phyloP scores from a whole-genome alignment of 1,140 invertebrate genomes.

The Linepithema humile region DNA sequence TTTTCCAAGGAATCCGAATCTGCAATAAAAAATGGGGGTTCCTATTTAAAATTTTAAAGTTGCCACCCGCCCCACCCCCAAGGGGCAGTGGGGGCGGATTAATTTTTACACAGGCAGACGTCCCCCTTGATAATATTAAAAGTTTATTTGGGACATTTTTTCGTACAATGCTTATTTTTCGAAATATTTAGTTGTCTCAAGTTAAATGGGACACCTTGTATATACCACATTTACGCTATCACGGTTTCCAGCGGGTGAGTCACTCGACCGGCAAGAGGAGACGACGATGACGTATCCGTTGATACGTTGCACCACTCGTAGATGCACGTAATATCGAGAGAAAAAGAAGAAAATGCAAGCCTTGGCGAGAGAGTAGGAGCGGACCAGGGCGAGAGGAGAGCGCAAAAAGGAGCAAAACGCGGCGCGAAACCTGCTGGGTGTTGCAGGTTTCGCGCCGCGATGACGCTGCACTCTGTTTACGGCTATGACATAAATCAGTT shows the following conservation, averaged over 20 bases:
- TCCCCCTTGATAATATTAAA: too few relatives aligned
- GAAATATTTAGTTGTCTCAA: too few relatives aligned
- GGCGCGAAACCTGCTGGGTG: slow-evolving; percentile 43
- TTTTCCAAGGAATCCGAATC: too few relatives aligned
- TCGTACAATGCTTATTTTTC: too few relatives aligned
- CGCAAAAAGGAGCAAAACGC: slow-evolving; percentile 49
- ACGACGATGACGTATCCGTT: slow-evolving; percentile 62
- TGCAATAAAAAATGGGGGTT: too few relatives aligned
- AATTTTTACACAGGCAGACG: too few relatives aligned
- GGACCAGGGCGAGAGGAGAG: not conserved
- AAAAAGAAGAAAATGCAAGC: slow-evolving; percentile 49
- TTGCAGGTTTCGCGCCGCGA: slow-evolving; percentile 60
- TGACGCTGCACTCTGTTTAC: slow-evolving; percentile 65
- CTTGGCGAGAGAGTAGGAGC: not conserved
- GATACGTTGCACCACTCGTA: slow-evolving; percentile 59
- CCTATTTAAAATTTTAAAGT: too few relatives aligned
- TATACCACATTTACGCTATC: slow-evolving; percentile 4
- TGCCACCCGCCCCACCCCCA: too few relatives aligned
- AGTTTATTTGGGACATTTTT: too few relatives aligned
- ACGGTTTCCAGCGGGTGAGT: slow-evolving; percentile 26
- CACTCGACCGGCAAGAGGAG: slow-evolving; percentile 48
- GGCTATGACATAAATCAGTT: slow-evolving; percentile 71
- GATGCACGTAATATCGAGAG: slow-evolving; percentile 49
- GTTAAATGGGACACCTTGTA: too few relatives aligned
- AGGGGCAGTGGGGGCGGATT: too few relatives aligned